These are phyloP conservation scores for Deilephila elpenor DNA, from an alignment of 2,888 invertebrate species.

Conservation along the genomic window DNA sequence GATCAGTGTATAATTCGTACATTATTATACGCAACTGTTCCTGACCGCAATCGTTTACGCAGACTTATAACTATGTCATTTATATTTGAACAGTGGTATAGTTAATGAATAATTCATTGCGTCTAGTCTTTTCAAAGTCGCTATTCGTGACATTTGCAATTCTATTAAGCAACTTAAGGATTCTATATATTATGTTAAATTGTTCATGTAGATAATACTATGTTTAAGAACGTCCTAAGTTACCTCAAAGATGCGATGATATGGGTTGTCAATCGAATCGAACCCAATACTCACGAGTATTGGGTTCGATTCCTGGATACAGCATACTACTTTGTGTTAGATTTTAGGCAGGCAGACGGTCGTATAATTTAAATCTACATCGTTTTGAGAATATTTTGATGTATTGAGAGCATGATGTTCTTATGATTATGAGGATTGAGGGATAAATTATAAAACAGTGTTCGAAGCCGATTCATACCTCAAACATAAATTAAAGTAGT, in stretches of 20 bases:
- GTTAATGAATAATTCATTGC: slow-evolving; percentile 9
- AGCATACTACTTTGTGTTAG: no score
- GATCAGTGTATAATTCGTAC: neutral
- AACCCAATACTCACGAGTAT: no score
- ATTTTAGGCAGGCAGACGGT: no score
- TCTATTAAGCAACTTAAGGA: neutral
- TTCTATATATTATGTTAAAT: neutral
- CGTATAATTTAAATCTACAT: no score
- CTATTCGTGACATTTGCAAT: slow-evolving; percentile 16
- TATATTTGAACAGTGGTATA: neutral
- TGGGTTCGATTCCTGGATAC: no score
- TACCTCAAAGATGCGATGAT: no score
- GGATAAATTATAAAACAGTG: no score
- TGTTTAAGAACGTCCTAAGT: neutral
- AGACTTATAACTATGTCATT: neutral
- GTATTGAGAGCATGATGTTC: no score
- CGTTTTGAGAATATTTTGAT: no score
- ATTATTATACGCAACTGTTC: neutral
- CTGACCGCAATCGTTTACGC: neutral
- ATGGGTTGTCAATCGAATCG: no score
- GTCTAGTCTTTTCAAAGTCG: neutral
- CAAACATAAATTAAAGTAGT: neutral
- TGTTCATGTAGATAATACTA: neutral
- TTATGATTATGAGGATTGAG: no score
- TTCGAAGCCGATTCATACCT: no score